Evolutionary conservation across 2,888 invertebrate genomes (phyloP), one percentile per base, ranked within the genome.

Genomic region (Biston betularia): DNA sequence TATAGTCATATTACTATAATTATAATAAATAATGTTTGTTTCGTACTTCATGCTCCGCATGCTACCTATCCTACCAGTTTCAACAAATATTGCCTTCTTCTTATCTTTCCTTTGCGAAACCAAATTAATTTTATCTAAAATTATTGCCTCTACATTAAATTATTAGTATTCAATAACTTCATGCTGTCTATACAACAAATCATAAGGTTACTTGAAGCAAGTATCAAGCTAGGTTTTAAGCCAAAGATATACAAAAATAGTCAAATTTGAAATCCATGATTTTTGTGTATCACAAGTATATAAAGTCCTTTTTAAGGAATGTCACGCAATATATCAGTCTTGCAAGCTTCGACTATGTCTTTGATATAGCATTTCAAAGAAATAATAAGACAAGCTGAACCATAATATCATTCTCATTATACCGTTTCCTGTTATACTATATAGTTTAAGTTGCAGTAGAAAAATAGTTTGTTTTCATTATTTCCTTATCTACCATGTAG

Each of bases 301-400:
- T 49, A 9, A 12, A 72, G 55, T 89, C 92, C 92, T 92, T 92
- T 84, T 80, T 63, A 92, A 92, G 92, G 92, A 89, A 72, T 78
- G 76, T 68, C 82, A 82, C 79, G 85, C 78, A 80, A 76, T 75
- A 70, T 79, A 77, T 92, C 92, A 92, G 92, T 92, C 93, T 93
- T 92, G 88, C 89, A 86, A 88, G 90, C 90, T 84, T 88, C 81
- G 86, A 87, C 84, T 84, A 80, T 75, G 83, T 87, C 87, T 69
- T 73, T 81, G 78, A 79, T 82, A 81, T 76, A 72, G 76, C 53
- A 63, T 57, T 65, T 45, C 49, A 44, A 15, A 57, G 15, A 24
- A 9, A 55, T 34, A 24, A 45, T 70, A 73, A 69, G 70, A 58
- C 71, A 77, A 57, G 14, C 65, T 72, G 33, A 52, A 56, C 63